Percentiles rank a stretch among this genome's conserved stretches.
Evolutionary conservation across 2,113 vertebrate genomes (phyloP).

Genomic region (Holacanthus passer): DNA sequence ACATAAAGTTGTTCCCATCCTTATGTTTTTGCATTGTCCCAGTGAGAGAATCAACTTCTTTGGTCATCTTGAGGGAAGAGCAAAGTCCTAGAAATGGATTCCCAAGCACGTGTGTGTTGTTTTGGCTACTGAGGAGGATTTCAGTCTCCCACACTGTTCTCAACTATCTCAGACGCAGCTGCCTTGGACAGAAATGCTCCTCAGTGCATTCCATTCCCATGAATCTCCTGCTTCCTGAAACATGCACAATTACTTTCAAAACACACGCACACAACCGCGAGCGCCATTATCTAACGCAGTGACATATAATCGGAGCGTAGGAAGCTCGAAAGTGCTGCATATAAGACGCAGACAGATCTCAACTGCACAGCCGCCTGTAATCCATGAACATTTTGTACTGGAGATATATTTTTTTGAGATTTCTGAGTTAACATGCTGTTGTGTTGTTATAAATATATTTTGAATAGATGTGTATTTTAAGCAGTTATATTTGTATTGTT

Average conservation of each 20-base stretch:
- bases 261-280: neutral
- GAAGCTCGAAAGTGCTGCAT: neutral
- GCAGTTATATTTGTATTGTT: neutral
- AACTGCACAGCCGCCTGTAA: neutral
- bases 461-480: neutral
- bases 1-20: neutral
- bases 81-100: neutral
- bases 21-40: neutral
- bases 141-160: conserved; percentile 28
- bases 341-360: neutral
- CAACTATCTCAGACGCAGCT: conserved; percentile 40
- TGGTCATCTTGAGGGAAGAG: neutral
- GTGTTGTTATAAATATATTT: neutral
- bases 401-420: neutral
- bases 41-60: neutral
- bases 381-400: neutral
- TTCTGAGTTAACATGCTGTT: neutral
- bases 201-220: conserved; percentile 54
- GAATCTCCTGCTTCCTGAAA: conserved; percentile 34
- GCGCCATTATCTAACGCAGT: conserved; percentile 2
- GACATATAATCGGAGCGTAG: neutral
- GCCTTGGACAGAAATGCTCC: conserved; percentile 40
- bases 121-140: conserved; percentile 39
- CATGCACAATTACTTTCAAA: neutral
- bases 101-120: conserved; percentile 20